Percentiles rank a stretch among this genome's conserved stretches.
These are phyloP conservation scores for Hippoglossus hippoglossus DNA, from an alignment of 2,797 vertebrate species.

Conservation along the genomic window DNA sequence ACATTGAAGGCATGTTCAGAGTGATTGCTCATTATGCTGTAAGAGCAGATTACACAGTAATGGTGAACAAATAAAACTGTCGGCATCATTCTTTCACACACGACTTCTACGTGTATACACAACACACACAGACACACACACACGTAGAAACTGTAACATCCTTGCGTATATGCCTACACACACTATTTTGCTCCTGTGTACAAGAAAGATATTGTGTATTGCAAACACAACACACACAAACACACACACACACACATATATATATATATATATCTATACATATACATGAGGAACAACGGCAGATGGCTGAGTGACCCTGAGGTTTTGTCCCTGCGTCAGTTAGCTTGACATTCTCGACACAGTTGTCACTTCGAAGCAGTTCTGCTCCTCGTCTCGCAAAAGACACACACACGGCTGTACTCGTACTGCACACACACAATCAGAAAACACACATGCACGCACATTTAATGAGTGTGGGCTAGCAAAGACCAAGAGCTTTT, in stretches of 20 bases:
- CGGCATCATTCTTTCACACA: constrained; percentile 60
- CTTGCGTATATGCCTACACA: not conserved
- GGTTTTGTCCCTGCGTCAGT: constrained; percentile 65
- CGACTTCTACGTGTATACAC: constrained; percentile 34
- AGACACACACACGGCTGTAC: constrained; percentile 8
- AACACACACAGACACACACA: constrained; percentile 2
- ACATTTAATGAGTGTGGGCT: constrained; percentile 6
- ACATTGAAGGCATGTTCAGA: constrained; percentile 57
- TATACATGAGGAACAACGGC: constrained; percentile 58
- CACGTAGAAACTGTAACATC: not conserved
- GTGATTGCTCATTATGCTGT: constrained; percentile 66
- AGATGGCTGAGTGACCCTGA: constrained; percentile 72
- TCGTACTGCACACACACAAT: not conserved
- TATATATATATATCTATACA: constrained; percentile 11
- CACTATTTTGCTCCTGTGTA: not conserved
- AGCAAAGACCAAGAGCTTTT: not conserved
- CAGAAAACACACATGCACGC: not conserved
- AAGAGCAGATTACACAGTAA: constrained; percentile 64
- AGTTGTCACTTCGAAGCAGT: constrained; percentile 63
- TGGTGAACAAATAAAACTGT: constrained; percentile 66
- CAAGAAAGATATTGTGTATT: not conserved
- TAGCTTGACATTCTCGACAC: constrained; percentile 70
- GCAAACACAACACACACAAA: not conserved
- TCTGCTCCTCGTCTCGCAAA: constrained; percentile 19
- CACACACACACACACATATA: constrained; percentile 2